Conservation (phyloP, 2,113 vertebrate species). For the Microcebus ravelobensis region DNA sequence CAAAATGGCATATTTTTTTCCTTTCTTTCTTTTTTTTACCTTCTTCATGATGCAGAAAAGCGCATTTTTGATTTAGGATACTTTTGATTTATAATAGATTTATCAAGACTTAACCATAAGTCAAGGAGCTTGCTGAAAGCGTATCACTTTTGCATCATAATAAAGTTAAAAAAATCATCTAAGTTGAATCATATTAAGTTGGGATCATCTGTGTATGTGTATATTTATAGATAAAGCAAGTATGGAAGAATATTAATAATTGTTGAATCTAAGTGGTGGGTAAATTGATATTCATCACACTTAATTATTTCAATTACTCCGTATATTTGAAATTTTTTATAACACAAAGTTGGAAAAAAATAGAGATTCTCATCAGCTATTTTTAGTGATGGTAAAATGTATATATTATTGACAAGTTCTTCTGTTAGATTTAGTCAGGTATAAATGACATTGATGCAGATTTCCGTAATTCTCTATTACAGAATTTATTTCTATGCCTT, state of each 20-base stretch:
- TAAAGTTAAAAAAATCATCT: neutral
- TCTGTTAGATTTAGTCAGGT: constrained; percentile 47
- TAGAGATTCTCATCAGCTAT: neutral
- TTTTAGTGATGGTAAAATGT: constrained; percentile 15
- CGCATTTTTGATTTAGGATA: neutral
- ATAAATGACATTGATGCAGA: neutral
- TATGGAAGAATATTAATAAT: neutral
- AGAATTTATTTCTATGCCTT: constrained; percentile 16
- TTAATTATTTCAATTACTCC: neutral
- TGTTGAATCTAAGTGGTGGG: neutral
- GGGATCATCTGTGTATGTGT: neutral
- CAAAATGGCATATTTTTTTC: no score
- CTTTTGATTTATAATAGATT: neutral
- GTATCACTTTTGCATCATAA: neutral
- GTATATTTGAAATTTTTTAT: neutral
- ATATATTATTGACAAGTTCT: neutral
- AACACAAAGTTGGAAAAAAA: neutral
- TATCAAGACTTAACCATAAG: neutral
- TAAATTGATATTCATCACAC: neutral
- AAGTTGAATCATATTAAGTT: neutral
- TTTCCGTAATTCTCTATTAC: neutral
- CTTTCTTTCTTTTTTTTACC: no score
- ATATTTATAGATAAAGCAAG: neutral
- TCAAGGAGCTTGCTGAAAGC: neutral
- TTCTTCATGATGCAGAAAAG: neutral